phyloP scores from a whole-genome alignment of 2,888 invertebrate genomes.

The Drosophila parthenogenetica region DNA sequence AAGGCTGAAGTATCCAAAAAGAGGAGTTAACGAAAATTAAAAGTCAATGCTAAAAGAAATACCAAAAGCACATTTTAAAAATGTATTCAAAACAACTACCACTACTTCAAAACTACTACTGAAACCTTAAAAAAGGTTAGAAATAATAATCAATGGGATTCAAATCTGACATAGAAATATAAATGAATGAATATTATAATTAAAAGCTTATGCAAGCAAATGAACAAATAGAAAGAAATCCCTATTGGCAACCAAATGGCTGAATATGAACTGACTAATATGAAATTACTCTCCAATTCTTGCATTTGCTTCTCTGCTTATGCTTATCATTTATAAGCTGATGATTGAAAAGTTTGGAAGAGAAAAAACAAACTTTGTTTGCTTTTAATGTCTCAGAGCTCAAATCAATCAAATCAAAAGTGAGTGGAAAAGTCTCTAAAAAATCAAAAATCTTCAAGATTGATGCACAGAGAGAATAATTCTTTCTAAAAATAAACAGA shows the following conservation, averaged over 20 bases:
- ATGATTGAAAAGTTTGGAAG: background rate
- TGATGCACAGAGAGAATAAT: too few relatives aligned
- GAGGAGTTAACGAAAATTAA: too few relatives aligned
- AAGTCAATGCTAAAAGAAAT: too few relatives aligned
- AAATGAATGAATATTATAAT: background rate
- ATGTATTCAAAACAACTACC: too few relatives aligned
- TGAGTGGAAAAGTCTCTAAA: background rate
- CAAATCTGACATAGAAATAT: background rate
- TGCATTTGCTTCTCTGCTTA: background rate
- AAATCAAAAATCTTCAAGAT: too few relatives aligned
- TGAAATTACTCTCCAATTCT: background rate
- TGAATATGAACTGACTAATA: constrained; percentile 17
- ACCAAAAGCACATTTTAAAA: too few relatives aligned
- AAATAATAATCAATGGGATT: background rate
- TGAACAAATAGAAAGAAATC: background rate
- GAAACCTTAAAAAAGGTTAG: background rate
- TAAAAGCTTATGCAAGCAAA: background rate
- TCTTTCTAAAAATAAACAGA: too few relatives aligned
- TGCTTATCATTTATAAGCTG: constrained; percentile 20
- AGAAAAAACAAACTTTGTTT: background rate
- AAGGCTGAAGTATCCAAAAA: too few relatives aligned
- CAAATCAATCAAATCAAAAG: constrained; percentile 18
- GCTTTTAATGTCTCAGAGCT: background rate
- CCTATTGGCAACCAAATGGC: background rate
- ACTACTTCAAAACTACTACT: too few relatives aligned